These are phyloP conservation scores for Engraulis encrasicolus DNA, from an alignment of 2,113 vertebrate genomes.

Conservation along the genomic window DNA sequence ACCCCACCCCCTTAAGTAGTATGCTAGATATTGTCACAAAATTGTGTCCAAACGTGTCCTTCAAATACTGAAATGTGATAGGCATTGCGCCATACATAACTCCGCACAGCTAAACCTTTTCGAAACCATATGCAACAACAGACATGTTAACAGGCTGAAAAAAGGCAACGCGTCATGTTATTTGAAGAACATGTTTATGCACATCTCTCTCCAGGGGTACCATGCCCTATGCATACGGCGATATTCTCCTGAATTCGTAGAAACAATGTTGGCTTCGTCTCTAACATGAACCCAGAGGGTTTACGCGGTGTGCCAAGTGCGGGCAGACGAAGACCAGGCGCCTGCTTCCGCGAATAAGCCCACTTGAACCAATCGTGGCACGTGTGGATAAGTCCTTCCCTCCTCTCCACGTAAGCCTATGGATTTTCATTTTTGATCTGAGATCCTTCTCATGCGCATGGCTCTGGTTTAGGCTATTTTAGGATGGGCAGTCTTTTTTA, in stretches of 20 bases:
- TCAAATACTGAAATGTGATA: too few species aligned
- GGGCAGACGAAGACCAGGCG: background rate
- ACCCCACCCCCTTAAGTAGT: too few species aligned
- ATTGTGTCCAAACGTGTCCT: too few species aligned
- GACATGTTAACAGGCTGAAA: background rate
- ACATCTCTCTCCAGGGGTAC: background rate
- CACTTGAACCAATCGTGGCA: background rate
- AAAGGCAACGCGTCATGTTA: too few species aligned
- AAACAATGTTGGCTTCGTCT: background rate
- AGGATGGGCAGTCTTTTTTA: background rate
- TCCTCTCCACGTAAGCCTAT: slow-evolving; percentile 2
- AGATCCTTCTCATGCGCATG: background rate
- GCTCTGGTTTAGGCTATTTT: background rate
- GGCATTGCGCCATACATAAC: too few species aligned
- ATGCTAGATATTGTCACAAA: too few species aligned
- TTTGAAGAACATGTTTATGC: background rate
- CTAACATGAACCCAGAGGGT: background rate
- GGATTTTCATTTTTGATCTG: background rate
- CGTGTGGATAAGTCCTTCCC: background rate
- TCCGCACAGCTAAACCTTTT: background rate
- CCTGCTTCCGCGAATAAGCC: background rate
- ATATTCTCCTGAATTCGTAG: background rate
- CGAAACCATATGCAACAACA: too few species aligned
- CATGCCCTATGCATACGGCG: background rate
- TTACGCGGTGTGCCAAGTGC: background rate